Percentiles rank a stretch among this genome's conserved stretches.
Conservation (phyloP, 2,888 invertebrate genomes). For the Dinocampus coccinellae region DNA sequence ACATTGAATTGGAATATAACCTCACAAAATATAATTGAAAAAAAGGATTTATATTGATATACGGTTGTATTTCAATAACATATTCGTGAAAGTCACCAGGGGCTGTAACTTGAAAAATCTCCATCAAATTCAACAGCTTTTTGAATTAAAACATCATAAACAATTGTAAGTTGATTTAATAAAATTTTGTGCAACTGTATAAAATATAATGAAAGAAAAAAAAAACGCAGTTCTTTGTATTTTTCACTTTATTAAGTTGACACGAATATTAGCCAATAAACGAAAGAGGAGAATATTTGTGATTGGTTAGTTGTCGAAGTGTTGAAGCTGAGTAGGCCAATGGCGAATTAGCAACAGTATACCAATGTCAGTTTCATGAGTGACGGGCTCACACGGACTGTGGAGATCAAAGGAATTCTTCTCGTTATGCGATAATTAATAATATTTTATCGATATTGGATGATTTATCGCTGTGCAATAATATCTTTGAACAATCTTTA, state of each 20-base stretch:
- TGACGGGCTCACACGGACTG: conserved; percentile 40
- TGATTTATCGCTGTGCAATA: conserved; percentile 28
- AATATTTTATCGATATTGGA: conserved; percentile 33
- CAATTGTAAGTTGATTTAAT: background rate
- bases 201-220: background rate
- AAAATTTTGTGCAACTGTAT: background rate
- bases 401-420: conserved; percentile 41
- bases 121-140: background rate
- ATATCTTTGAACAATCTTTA: conserved; percentile 12
- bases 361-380: conserved; percentile 44
- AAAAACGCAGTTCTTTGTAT: background rate
- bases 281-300: background rate
- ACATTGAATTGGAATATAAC: background rate
- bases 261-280: background rate
- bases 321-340: background rate
- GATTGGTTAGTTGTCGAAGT: background rate
- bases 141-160: background rate
- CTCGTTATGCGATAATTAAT: conserved; percentile 47
- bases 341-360: conserved; percentile 5
- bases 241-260: background rate
- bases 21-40: background rate
- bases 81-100: too few relatives aligned
- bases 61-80: too few relatives aligned
- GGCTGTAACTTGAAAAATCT: background rate
- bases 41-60: background rate